Percentiles rank a stretch among this genome's conserved stretches.
Evolutionary conservation across 1,140 invertebrate genomes (phyloP).

Genomic region (Lamellibrachia luymesi): DNA sequence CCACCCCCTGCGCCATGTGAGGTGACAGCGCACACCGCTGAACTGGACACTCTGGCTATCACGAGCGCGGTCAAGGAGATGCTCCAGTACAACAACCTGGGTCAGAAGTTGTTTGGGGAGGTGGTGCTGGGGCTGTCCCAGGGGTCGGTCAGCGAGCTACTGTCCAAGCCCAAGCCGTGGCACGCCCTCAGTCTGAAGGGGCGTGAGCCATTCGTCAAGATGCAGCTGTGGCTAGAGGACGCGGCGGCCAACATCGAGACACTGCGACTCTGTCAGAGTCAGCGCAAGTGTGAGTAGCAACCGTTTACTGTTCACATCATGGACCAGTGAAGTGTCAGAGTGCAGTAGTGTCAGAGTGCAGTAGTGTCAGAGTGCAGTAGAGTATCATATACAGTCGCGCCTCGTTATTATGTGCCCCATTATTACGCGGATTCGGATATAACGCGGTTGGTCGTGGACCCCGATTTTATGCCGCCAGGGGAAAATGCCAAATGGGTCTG

Average conservation of each 20-base stretch:
- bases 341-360: too few relatives aligned
- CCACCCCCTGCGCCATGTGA: slow-evolving; percentile 77
- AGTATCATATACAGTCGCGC: too few relatives aligned
- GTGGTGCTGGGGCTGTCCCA: slow-evolving; percentile 93
- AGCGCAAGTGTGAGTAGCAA: slow-evolving; percentile 51
- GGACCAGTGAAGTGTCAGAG: too few relatives aligned
- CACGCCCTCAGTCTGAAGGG: slow-evolving; percentile 98
- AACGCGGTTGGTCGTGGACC: too few relatives aligned
- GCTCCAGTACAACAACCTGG: slow-evolving; percentile 92
- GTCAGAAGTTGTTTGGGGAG: slow-evolving; percentile 97
- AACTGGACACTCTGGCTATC: slow-evolving; percentile 93
- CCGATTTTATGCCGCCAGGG: too few relatives aligned
- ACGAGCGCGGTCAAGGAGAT: slow-evolving; percentile 97
- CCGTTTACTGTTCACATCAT: too few relatives aligned
- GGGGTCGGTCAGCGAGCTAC: slow-evolving; percentile 92
- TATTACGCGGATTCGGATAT: too few relatives aligned
- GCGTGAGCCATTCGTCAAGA: slow-evolving; percentile 94
- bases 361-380: too few relatives aligned
- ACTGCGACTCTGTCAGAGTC: slow-evolving; percentile 60
- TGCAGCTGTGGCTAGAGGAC: slow-evolving; percentile 96
- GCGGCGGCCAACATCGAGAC: slow-evolving; percentile 82
- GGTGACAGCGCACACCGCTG: slow-evolving; percentile 93
- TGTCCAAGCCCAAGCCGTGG: slow-evolving; percentile 98
- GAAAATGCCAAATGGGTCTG: too few relatives aligned
- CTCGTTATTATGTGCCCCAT: too few relatives aligned